Evolutionary conservation across 2,888 invertebrate genomes (phyloP), one percentile per base, ranked within the genome.

Genomic region (Volucella inanis): DNA sequence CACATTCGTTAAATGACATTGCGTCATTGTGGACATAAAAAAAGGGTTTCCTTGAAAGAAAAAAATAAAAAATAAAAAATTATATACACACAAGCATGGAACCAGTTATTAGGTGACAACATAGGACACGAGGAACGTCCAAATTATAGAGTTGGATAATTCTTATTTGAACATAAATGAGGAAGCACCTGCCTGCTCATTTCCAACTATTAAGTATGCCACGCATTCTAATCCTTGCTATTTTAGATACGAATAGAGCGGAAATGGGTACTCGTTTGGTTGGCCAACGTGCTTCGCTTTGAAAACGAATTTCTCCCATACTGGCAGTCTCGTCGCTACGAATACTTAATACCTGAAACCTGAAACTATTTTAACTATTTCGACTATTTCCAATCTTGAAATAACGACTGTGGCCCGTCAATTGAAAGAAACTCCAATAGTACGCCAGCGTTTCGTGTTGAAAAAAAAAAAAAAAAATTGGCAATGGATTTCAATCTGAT

Each of bases 61-160:
- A 31, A 31, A 31, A 31, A 4, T 22, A 22, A 22, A 22, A 22
- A 2, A 22, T n/a, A 22, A 2, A 31, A 31, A 61, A 61, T 45
- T 22, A 45, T 22, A 61, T 45, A 61, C 61, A 61, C 43, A 9
- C n/a, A n/a, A n/a, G 45, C n/a, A 45, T 22, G 22, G 12, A 59
- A 59, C 22, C 61, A 6, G 22, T 61, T 45, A 61, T 43, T 45
- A 61, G 45, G 61, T 61, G 61, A 22, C 11, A 61, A 61, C 45
- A 15, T 43, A 41, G 18, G 18, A 12, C 8, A n/a, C 8, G 18
- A 45, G n/a, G 47, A 15, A 8, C n/a, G 6, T 9, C 47, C 14
- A 47, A 62, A 62, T 38, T 47, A 47, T 47, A 47, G n/a, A 14
- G n/a, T 4, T 61, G 11, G n/a, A 38, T 0, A 31, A 6, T 31